These are phyloP conservation scores for Pristis pectinata DNA, from an alignment of 2,797 vertebrate species.

Conservation along the genomic window DNA sequence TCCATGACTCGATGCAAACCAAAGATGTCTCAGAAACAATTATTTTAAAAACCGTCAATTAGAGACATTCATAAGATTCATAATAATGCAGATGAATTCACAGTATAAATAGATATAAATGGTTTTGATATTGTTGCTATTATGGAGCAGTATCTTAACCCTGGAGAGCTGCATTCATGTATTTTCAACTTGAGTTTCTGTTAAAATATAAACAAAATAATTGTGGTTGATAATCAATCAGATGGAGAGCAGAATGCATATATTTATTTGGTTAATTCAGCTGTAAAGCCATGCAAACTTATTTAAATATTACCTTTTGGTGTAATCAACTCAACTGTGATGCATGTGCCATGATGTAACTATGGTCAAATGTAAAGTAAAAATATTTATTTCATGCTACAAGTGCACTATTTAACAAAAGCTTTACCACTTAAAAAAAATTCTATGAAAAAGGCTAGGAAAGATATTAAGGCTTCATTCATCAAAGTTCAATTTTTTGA, in stretches of 20 bases:
- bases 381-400: not conserved
- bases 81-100: too few species aligned
- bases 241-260: not conserved
- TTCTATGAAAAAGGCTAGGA: not conserved
- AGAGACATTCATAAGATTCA: too few species aligned
- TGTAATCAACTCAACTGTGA: not conserved
- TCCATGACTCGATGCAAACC: too few species aligned
- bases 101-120: too few species aligned
- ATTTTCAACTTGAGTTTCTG: not conserved
- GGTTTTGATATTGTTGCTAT: not conserved
- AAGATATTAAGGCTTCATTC: not conserved
- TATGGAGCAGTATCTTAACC: not conserved
- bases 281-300: not conserved
- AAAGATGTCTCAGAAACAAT: too few species aligned
- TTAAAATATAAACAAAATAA: not conserved
- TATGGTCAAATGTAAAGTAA: not conserved
- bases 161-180: too few species aligned
- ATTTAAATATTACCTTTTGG: not conserved
- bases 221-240: not conserved
- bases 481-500: not conserved
- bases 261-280: not conserved
- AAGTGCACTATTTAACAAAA: not conserved
- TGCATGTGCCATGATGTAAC: not conserved
- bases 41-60: too few species aligned
- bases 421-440: not conserved